phyloP scores from a whole-genome alignment of 2,113 vertebrate genomes.

The Salvelinus sp. region DNA sequence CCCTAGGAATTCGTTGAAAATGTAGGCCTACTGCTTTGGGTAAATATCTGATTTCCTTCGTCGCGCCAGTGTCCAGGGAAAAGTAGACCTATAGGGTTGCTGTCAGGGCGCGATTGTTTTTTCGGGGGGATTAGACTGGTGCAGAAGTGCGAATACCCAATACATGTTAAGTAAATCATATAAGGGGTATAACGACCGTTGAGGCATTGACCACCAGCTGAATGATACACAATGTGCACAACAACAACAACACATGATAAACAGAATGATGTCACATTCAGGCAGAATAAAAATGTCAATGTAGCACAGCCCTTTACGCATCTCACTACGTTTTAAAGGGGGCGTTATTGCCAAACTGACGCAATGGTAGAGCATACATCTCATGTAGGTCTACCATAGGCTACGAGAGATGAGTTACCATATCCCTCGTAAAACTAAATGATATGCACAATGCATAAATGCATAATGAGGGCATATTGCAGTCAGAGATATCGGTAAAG shows the following conservation, averaged over 20 bases:
- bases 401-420: background rate
- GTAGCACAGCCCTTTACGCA: background rate
- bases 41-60: slow-evolving; percentile 55
- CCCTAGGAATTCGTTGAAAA: slow-evolving; percentile 67
- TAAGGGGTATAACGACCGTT: background rate
- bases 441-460: too few relatives aligned
- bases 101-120: slow-evolving; percentile 67
- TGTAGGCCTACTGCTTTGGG: slow-evolving; percentile 43
- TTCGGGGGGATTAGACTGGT: slow-evolving; percentile 73
- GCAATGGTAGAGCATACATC: background rate
- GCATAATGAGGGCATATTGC: too few relatives aligned
- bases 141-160: slow-evolving; percentile 40
- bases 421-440: too few relatives aligned
- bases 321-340: background rate
- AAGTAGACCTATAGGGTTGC: slow-evolving; percentile 58
- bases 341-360: background rate
- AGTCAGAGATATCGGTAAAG: too few relatives aligned
- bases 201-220: background rate
- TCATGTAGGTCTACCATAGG: too few relatives aligned
- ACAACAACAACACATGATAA: background rate
- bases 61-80: slow-evolving; percentile 36
- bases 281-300: background rate
- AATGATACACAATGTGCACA: slow-evolving; percentile 1
- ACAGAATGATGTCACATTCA: background rate
- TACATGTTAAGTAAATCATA: slow-evolving; percentile 13